Evolutionary conservation across 2,113 vertebrate species (phyloP).

Genomic region (Octodon degus): DNA sequence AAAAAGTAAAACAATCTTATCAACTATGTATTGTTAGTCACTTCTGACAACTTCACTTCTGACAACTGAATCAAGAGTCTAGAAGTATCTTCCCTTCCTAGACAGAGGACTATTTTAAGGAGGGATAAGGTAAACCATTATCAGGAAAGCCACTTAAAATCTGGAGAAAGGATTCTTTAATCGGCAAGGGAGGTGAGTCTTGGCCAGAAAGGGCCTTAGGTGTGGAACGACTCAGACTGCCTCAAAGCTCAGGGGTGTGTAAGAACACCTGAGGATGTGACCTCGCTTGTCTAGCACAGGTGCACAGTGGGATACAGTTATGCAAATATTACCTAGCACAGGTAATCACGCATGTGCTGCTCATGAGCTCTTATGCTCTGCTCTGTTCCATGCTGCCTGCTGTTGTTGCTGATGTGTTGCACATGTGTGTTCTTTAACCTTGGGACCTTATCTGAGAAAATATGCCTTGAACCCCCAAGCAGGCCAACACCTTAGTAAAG

Average conservation of each 20-base stretch:
- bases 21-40: not conserved
- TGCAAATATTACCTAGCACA: not conserved
- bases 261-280: not conserved
- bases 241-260: not conserved
- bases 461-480: not conserved
- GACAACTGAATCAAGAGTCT: not conserved
- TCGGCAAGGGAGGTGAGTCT: not conserved
- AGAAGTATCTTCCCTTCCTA: not conserved
- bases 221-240: not conserved
- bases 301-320: not conserved
- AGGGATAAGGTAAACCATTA: not conserved
- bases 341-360: not conserved
- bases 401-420: not conserved
- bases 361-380: not conserved
- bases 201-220: not conserved
- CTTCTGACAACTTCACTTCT: conserved; percentile 39
- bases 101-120: not conserved
- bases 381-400: not conserved
- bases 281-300: not conserved
- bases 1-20: not conserved
- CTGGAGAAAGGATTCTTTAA: not conserved
- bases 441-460: not conserved
- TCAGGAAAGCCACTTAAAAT: not conserved
- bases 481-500: not conserved
- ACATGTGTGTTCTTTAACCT: not conserved